phyloP scores from a whole-genome alignment of 2,888 invertebrate species.

The Pardosa pseudoannulata region DNA sequence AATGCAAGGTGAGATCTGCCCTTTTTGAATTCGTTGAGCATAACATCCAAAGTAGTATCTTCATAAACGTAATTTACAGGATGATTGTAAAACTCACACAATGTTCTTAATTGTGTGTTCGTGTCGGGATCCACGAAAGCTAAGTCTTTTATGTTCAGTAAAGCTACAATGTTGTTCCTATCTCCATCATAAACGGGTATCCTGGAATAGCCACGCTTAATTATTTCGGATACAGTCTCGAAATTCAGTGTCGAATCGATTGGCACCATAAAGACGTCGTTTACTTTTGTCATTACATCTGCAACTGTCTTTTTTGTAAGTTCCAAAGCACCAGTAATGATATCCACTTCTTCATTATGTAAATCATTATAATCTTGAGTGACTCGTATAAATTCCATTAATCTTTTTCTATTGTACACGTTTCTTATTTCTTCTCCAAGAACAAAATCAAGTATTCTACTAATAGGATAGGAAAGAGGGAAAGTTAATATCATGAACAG shows the following conservation, averaged over 20 bases:
- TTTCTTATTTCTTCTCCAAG: conserved; percentile 98
- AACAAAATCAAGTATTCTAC: conserved; percentile 87
- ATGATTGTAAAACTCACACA: conserved; percentile 97
- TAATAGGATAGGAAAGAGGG: conserved; percentile 95
- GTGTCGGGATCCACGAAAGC: conserved; percentile 99
- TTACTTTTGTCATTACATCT: conserved; percentile 96
- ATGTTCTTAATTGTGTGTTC: conserved; percentile 92
- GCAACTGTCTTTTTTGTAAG: conserved; percentile 93
- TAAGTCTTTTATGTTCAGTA: conserved; percentile 97
- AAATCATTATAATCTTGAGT: conserved; percentile 82
- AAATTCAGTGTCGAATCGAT: conserved; percentile 93
- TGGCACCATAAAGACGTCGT: conserved; percentile 97
- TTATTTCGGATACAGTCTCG: conserved; percentile 96
- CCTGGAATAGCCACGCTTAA: conserved; percentile 96
- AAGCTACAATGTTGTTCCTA: conserved; percentile 90
- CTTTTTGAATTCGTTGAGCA: conserved; percentile 95
- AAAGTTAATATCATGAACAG: conserved; percentile 95
- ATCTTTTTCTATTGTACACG: conserved; percentile 94
- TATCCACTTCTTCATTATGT: conserved; percentile 71
- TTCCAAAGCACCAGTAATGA: conserved; percentile 91
- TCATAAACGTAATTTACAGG: conserved; percentile 87
- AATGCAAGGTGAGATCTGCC: conserved; percentile 79
- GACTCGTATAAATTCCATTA: conserved; percentile 96
- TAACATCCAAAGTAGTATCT: conserved; percentile 93
- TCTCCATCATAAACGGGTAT: conserved; percentile 93